Evolutionary conservation across 2,113 vertebrate genomes (phyloP), one percentile per base, ranked within the genome.

Genomic region (Ondatra zibethicus): DNA sequence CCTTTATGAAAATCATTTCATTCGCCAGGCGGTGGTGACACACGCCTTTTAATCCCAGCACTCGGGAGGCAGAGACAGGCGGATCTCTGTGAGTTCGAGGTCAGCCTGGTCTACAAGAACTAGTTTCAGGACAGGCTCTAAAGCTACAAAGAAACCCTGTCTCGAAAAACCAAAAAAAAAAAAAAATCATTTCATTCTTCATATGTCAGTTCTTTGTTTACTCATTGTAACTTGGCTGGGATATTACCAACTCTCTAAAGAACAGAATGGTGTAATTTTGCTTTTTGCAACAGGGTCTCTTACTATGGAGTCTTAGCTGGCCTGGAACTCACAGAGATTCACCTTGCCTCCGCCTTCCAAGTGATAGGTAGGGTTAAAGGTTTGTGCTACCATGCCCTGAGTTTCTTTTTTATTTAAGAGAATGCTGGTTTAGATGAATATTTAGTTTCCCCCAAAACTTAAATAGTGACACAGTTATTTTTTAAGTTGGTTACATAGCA

Each of bases 391-490:
- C 45, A 11, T 55, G 77, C 95, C 45, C 92, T 21, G 84, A 12
- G 85, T 14, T 72, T 33, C 55, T 87, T 86, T 70, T 72, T 95
- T 47, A 66, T 85, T 93, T 89, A 12, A 5, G 58, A 5, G 47
- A 82, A 78, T 89, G 16, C 29, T 76, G 36, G 39, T 39, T 94
- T 86, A 42, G 29, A 16, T 82, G 25, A 94, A 31, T 89, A 84
- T 81, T 81, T 80, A 52, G 10, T 58, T 89, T 80, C 76, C 10
- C 21, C 58, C 8, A 77, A 73, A 70, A 25, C 2, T 47, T 94
- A n/a, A 91, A 70, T 72, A 45, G 13, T 61, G 68, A 73, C 52
- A 47, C 19, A 81, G 9, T 94, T 94, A 47, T 21, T 96, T 96
- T 85, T 86, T 29, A 94, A 89, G 45, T 82, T 92, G 66, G 25